Evolutionary conservation across 2,888 invertebrate species (phyloP), one percentile per base, ranked within the genome.

Genomic region (Gastrophysa polygoni): DNA sequence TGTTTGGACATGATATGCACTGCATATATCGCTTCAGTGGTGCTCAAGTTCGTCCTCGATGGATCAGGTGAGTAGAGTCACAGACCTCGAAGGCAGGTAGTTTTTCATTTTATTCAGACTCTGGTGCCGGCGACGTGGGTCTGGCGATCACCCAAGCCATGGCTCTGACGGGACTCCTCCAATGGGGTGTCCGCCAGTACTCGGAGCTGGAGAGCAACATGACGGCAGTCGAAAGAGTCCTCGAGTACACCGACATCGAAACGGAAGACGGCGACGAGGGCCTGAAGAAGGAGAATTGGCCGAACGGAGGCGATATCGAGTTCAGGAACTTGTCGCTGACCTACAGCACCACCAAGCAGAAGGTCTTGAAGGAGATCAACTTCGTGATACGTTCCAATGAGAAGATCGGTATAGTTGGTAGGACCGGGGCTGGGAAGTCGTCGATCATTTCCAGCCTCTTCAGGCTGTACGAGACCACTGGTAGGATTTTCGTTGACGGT

Each of bases 151-250:
- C 80, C 1, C 81, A 82, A 73, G 74, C 79, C 0, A 71, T 80
- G 51, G 71, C 70, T 10, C 69, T 82, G 57, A 78, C 76, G 0
- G 81, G 81, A 43, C 87, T 90, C 86, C 87, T 91, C 77, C 91
- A 91, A 77, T 97, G 95, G 95, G 95, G 94, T 16, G 93, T 96
- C 88, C 67, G 80, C 18, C 81, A 81, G 66, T 78, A 78, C 69
- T 78, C 77, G 7, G 81, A 82, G 67, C 64, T 81, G 56, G 81
- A 81, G 78, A 95, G 93, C 75, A 91, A 90, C 71, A 92, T 94
- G 93, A 94, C 93, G 2, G 91, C 93, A 10, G 96, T 98, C 0
- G 97, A 98, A 81, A 87, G 96, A 80, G 86, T 92, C 14, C 70
- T 92, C 4, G 95, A 95, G 75, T 96, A 95, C 76, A 87, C 89